Evolutionary conservation across 1,140 invertebrate species (phyloP), one percentile per base, ranked within the genome.

Genomic region (Philaenus spumarius): DNA sequence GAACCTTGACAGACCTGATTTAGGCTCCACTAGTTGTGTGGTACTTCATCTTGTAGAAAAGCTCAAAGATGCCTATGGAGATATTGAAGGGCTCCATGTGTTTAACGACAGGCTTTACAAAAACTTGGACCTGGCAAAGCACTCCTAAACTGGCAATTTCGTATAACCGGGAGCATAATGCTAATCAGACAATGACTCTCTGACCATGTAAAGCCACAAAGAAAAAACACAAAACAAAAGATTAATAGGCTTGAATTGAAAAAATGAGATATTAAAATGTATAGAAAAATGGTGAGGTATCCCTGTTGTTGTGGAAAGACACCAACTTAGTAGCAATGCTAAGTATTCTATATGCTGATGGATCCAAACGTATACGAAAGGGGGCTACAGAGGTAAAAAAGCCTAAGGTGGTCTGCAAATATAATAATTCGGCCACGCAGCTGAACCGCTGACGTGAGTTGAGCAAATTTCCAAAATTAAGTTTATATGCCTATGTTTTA

Each of bases 351-450:
- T 51, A 34, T 17, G 30, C 20, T 5, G 6, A 51, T 15, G n/a
- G 12, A 34, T 9, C 34, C 11, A 51, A 26, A 35, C 6, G 48
- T 30, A 24, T 51, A 5, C 7, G 17, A n/a, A 51, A 51, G 15
- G 17, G 17, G 11, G 48, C 23, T 7, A 6, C 11, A 23, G 12
- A 1, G 15, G 40, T 55, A 24, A 17, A 20, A 40, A 54, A 59
- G 17, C 57, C 35, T 52, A 58, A 6, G 7, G 48, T 51, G n/a
- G 42, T 47, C 4, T 57, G 55, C 22, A 26, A 57, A 37, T 57
- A 57, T n/a, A n/a, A n/a, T n/a, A n/a, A n/a, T n/a, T n/a, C n/a
- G n/a, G n/a, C n/a, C n/a, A n/a, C n/a, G n/a, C n/a, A n/a, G n/a
- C n/a, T n/a, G n/a, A n/a, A n/a, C n/a, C n/a, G n/a, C n/a, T n/a